These are phyloP conservation scores for Phaethon lepturus DNA, from an alignment of 2,113 vertebrate species.

Conservation along the genomic window DNA sequence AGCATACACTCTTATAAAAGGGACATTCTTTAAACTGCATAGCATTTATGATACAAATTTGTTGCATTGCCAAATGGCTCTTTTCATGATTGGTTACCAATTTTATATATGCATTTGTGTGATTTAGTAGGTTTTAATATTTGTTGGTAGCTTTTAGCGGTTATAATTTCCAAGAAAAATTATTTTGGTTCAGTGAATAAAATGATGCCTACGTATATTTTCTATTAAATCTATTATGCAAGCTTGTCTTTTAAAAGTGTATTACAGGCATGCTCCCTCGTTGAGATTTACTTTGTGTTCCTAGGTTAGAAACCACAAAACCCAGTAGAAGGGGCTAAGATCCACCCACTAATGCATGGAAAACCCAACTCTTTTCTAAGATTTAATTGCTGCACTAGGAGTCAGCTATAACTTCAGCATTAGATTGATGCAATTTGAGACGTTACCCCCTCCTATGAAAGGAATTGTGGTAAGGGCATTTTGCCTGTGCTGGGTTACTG, in stretches of 20 bases:
- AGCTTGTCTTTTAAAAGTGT: not conserved
- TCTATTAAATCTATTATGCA: not conserved
- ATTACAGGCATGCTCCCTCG: not conserved
- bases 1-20: not conserved
- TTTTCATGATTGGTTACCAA: not conserved
- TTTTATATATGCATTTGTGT: not conserved
- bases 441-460: not conserved
- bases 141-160: not conserved
- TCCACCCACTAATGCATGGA: rapidly evolving
- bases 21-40: not conserved
- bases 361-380: not conserved
- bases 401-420: not conserved
- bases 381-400: not conserved
- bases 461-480: not conserved
- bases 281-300: not conserved
- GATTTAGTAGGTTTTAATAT: not conserved
- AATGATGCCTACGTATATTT: not conserved
- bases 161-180: not conserved
- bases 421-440: not conserved
- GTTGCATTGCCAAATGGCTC: not conserved
- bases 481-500: not conserved
- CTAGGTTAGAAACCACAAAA: not conserved
- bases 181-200: not conserved
- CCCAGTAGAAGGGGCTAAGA: not conserved
- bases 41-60: not conserved